Evolutionary conservation across 64 coral and sea anemone genomes (phyloP).

Genomic region (Pocillopora damicornis): DNA sequence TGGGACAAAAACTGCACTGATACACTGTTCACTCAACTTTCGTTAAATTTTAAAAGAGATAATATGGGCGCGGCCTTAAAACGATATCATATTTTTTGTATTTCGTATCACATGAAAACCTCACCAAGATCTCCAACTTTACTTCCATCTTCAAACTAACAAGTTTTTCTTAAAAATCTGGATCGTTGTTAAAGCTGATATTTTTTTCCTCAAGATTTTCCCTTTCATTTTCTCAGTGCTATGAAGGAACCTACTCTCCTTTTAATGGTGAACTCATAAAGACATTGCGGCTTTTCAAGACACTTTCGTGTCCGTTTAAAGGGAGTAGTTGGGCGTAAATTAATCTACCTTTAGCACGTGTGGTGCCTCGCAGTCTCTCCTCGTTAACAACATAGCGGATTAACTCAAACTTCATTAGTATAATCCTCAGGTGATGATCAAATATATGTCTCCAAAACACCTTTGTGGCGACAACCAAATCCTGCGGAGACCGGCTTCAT

Average conservation of each 20-base stretch:
- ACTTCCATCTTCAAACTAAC: no score
- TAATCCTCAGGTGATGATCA: constrained; percentile 32
- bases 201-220: no score
- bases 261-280: no score
- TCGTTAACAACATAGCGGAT: constrained; percentile 24
- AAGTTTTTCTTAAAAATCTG: no score
- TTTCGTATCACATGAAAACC: no score
- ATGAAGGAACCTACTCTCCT: no score
- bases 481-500: no score
- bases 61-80: neutral
- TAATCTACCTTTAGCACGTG: constrained; percentile 4
- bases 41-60: neutral
- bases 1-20: neutral
- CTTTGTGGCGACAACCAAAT: constrained; percentile 7
- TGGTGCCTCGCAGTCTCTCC: constrained; percentile 21
- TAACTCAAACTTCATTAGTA: constrained; percentile 22
- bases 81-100: neutral
- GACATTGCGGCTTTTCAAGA: neutral
- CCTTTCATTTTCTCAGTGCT: no score
- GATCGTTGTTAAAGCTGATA: no score
- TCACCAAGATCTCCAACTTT: no score
- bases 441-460: constrained; percentile 8
- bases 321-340: neutral
- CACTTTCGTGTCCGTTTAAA: neutral
- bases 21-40: neutral